A percentile compares a stretch with the other conserved stretches of the same genome.
These are phyloP conservation scores for Deroptyus accipitrinus DNA, from an alignment of 2,113 vertebrate genomes.

Conservation along the genomic window DNA sequence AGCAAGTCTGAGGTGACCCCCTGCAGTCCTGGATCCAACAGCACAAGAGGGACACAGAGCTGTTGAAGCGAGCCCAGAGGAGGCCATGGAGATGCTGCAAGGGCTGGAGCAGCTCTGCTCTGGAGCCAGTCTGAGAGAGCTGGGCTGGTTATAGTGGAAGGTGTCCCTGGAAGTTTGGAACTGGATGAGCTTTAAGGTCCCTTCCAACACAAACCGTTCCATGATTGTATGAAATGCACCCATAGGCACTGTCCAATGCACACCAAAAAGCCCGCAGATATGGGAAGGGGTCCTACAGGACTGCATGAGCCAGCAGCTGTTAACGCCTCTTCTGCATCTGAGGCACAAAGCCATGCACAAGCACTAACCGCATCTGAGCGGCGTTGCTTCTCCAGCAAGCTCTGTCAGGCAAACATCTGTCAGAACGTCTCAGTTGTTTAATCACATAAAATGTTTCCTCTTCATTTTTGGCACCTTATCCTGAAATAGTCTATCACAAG, in stretches of 20 bases:
- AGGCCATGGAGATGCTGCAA: neutral
- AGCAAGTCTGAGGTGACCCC: fast-evolving
- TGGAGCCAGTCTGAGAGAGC: neutral
- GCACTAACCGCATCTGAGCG: neutral
- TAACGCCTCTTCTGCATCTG: neutral
- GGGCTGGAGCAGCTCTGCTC: neutral
- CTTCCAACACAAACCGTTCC: neutral
- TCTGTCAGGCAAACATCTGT: slow-evolving; percentile 26
- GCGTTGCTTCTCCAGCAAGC: neutral
- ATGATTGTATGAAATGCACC: neutral
- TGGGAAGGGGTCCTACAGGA: neutral
- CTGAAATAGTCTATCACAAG: neutral
- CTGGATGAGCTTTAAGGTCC: neutral
- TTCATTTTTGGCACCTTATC: slow-evolving; percentile 21
- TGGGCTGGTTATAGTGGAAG: neutral
- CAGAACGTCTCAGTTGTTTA: slow-evolving; percentile 3
- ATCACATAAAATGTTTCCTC: slow-evolving; percentile 15
- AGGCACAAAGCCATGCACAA: neutral
- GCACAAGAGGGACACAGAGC: neutral
- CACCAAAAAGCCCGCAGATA: neutral
- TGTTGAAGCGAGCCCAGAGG: neutral
- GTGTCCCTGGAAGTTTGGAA: neutral
- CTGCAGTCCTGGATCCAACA: neutral
- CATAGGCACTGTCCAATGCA: fast-evolving
- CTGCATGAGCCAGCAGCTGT: neutral